A percentile compares a stretch with the other conserved stretches of the same genome.
Evolutionary conservation across 2,888 invertebrate species (phyloP).

Genomic region (Enoplolaimus lenunculus): DNA sequence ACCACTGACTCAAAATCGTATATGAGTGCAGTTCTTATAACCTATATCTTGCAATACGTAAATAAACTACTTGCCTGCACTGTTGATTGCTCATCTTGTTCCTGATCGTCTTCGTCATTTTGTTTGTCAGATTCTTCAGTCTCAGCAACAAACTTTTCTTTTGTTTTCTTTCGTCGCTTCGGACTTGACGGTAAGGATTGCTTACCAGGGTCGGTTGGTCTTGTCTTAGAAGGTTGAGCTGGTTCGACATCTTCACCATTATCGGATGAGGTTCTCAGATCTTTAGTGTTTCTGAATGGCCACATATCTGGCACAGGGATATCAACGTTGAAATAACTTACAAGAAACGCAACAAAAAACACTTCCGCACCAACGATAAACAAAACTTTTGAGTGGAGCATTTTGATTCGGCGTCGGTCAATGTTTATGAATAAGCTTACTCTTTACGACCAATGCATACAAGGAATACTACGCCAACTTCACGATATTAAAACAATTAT

Average conservation of each 20-base stretch:
- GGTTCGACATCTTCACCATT: background rate
- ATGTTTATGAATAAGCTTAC: no score
- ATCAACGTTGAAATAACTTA: conserved; percentile 20
- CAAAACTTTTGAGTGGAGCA: conserved; percentile 18
- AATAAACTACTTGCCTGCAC: no score
- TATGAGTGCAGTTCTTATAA: no score
- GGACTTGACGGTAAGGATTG: background rate
- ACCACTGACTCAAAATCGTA: no score
- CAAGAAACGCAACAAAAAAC: conserved; percentile 19
- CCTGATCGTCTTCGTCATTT: no score
- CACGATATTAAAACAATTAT: no score
- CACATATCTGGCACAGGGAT: background rate
- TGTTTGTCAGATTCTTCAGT: no score
- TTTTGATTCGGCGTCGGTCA: no score
- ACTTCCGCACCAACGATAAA: conserved; percentile 11
- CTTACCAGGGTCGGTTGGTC: background rate
- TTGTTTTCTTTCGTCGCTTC: background rate
- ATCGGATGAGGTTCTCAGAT: background rate
- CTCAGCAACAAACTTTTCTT: conserved; percentile 4
- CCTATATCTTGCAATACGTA: no score
- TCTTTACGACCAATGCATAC: no score
- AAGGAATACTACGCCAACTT: no score
- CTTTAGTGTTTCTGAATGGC: background rate
- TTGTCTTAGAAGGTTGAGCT: background rate
- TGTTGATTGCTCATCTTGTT: no score